A percentile compares a stretch with the other conserved stretches of the same genome.
Evolutionary conservation across 2,797 vertebrate genomes (phyloP).

Genomic region (Sebastolobus altivelis): DNA sequence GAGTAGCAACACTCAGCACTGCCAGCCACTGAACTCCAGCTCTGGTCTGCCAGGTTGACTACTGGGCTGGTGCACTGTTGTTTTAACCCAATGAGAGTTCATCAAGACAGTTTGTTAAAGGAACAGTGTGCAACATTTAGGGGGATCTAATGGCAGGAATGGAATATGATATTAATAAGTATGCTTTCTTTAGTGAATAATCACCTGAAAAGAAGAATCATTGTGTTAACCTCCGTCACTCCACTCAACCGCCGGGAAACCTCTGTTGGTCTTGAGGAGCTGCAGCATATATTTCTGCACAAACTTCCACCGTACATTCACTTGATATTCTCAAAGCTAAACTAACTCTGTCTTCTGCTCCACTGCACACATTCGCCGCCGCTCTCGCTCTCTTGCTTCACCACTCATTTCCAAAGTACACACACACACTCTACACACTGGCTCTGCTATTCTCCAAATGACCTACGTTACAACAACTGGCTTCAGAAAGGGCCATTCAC

Average conservation of each 20-base stretch:
- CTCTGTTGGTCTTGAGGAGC: not conserved
- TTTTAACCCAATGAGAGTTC: not conserved
- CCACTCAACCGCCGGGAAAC: not conserved
- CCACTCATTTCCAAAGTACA: not conserved
- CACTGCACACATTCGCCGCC: no score
- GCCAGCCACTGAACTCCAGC: slow-evolving; percentile 7
- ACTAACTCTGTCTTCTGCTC: not conserved
- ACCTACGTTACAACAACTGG: not conserved
- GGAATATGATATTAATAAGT: not conserved
- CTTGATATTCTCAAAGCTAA: not conserved
- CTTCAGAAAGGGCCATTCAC: not conserved
- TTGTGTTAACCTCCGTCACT: not conserved
- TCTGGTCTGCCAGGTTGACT: slow-evolving; percentile 7
- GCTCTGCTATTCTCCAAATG: not conserved
- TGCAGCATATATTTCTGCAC: not conserved
- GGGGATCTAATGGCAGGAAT: not conserved
- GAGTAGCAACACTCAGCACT: slow-evolving; percentile 14
- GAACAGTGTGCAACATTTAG: not conserved
- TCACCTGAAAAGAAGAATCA: not conserved
- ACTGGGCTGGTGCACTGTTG: not conserved
- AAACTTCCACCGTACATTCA: not conserved
- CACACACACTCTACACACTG: not conserved
- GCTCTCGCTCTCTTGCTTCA: not conserved
- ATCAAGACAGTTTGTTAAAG: not conserved
- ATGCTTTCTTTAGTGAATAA: not conserved